Conservation (phyloP, 2,888 invertebrate genomes). For the Drosophila meridionalis region DNA sequence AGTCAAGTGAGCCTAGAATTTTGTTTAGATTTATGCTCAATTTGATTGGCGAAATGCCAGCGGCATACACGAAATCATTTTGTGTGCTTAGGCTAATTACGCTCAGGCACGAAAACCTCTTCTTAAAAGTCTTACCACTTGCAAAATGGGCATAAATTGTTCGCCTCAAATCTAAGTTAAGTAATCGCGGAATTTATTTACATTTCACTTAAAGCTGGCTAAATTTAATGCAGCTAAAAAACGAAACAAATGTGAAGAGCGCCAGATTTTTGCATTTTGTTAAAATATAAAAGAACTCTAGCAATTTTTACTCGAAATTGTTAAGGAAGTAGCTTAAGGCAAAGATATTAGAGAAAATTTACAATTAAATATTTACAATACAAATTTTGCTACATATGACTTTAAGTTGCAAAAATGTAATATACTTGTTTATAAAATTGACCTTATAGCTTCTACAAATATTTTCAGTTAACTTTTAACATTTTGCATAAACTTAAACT, state of each 20-base stretch:
- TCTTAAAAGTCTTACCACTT: slow-evolving; percentile 26
- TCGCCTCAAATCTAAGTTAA: slow-evolving; percentile 8
- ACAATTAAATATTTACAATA: too few species aligned
- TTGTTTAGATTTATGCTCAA: slow-evolving; percentile 76
- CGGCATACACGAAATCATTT: slow-evolving; percentile 56
- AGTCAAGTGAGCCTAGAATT: slow-evolving; percentile 43
- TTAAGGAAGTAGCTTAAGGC: neutral
- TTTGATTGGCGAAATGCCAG: slow-evolving; percentile 71
- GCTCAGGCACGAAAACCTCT: slow-evolving; percentile 15
- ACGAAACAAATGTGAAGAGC: neutral
- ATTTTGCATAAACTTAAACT: too few species aligned
- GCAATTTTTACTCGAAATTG: too few species aligned
- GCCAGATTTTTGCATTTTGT: neutral
- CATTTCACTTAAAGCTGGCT: slow-evolving; percentile 8
- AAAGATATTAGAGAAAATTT: too few species aligned
- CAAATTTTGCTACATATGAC: too few species aligned
- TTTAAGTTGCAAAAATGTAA: too few species aligned
- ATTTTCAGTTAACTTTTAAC: too few species aligned
- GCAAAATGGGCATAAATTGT: slow-evolving; percentile 15
- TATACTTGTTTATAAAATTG: too few species aligned
- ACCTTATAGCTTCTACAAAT: too few species aligned
- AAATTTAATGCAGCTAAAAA: neutral
- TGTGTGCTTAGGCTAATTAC: slow-evolving; percentile 55
- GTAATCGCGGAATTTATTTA: slow-evolving; percentile 39
- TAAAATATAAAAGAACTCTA: neutral